A percentile compares a stretch with the other conserved stretches of the same genome.
Conservation (phyloP, 2,113 vertebrate genomes). For the Stegostoma tigrinum region DNA sequence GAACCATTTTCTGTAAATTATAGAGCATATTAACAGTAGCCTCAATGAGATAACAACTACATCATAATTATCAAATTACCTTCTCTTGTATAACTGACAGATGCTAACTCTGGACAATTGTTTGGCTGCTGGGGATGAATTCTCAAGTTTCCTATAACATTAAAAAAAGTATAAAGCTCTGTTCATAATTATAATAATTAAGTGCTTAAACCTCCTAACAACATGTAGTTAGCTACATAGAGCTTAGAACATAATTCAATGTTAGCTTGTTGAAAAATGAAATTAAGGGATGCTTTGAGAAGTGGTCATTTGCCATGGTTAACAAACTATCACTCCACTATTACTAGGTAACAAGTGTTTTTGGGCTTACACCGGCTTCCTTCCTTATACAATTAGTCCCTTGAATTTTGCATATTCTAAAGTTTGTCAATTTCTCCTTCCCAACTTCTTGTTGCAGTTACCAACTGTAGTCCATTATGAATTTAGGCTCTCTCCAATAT, state of each 20-base stretch:
- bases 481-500: no score
- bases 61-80: conserved; percentile 46
- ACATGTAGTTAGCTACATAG: background rate
- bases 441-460: no score
- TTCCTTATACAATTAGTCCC: no score
- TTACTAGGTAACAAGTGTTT: no score
- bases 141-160: conserved; percentile 55
- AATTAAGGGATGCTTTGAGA: background rate
- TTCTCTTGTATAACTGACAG: conserved; percentile 54
- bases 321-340: no score
- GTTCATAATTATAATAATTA: background rate
- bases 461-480: no score
- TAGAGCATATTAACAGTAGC: background rate
- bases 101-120: conserved; percentile 47
- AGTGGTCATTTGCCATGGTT: no score
- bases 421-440: no score
- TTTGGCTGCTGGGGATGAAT: conserved; percentile 54
- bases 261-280: background rate
- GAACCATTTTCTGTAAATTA: background rate
- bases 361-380: no score
- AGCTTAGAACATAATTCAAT: background rate
- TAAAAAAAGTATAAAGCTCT: background rate
- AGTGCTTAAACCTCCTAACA: background rate
- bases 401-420: no score
- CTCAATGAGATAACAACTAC: background rate